Evolutionary conservation across 2,888 invertebrate genomes (phyloP).

Genomic region (Gibbula magus): DNA sequence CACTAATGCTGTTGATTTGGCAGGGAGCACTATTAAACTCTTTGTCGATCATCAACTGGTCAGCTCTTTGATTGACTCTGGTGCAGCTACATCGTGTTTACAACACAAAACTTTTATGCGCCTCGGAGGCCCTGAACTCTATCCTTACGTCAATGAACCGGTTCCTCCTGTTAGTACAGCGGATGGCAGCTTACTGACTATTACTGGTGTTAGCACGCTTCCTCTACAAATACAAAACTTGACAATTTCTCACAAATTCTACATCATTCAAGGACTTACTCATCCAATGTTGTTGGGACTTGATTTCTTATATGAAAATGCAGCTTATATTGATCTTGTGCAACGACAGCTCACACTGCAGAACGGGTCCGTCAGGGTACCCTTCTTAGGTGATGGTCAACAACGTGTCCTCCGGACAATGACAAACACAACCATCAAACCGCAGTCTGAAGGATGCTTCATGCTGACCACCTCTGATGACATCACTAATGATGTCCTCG

Average conservation of each 20-base stretch:
- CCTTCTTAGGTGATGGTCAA: not conserved
- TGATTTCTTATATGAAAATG: conserved; percentile 40
- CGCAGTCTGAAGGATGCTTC: not conserved
- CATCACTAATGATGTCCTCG: not conserved
- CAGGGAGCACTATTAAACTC: no score
- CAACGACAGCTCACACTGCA: conserved; percentile 15
- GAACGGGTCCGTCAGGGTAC: not conserved
- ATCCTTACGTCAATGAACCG: not conserved
- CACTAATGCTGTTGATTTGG: no score
- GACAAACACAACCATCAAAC: not conserved
- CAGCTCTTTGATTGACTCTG: no score
- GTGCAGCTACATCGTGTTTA: no score
- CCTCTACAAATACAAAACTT: not conserved
- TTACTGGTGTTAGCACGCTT: conserved; percentile 24
- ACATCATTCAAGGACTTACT: conserved; percentile 14
- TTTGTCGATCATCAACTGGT: no score
- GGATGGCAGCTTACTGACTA: not conserved
- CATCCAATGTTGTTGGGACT: conserved; percentile 31
- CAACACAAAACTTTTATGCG: no score
- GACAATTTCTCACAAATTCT: conserved; percentile 7
- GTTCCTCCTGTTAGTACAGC: not conserved
- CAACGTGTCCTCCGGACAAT: not conserved
- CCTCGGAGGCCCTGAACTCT: not conserved
- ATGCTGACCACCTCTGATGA: not conserved
- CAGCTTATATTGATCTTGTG: conserved; percentile 34